Percentiles rank a stretch among this genome's conserved stretches.
Conservation (phyloP, 92 coral and sea anemone genomes). For the Porites evermanni region DNA sequence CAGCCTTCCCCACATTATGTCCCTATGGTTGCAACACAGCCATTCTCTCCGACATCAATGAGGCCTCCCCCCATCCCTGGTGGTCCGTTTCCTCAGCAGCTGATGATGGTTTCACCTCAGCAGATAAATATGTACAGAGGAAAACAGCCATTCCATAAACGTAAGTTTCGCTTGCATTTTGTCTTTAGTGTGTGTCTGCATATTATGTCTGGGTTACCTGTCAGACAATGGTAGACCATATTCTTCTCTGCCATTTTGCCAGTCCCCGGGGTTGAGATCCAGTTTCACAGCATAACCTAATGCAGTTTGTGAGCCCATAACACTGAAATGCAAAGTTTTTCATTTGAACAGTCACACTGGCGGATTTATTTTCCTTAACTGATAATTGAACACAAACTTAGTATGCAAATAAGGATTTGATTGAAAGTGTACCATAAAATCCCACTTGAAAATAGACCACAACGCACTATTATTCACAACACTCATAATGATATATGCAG, state of each 20-base stretch:
- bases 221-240: too few relatives aligned
- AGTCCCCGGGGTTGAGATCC: too few relatives aligned
- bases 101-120: constrained; percentile 23
- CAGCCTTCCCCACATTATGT: constrained; percentile 2
- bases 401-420: too few relatives aligned
- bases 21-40: constrained; percentile 26
- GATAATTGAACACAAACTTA: background rate
- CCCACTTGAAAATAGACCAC: too few relatives aligned
- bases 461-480: too few relatives aligned
- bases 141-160: constrained; percentile 36
- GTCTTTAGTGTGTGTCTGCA: too few relatives aligned
- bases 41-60: constrained; percentile 33
- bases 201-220: too few relatives aligned
- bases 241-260: background rate
- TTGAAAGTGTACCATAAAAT: too few relatives aligned
- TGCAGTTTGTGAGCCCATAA: too few relatives aligned
- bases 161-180: constrained; percentile 9
- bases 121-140: constrained; percentile 26
- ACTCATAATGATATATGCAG: too few relatives aligned
- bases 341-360: background rate
- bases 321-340: background rate
- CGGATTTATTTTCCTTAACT: background rate
- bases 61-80: constrained; percentile 16
- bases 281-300: too few relatives aligned
- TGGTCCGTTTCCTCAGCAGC: background rate